Evolutionary conservation across 1,140 invertebrate species (phyloP), one percentile per base, ranked within the genome.

Genomic region (Drosophila repleta): DNA sequence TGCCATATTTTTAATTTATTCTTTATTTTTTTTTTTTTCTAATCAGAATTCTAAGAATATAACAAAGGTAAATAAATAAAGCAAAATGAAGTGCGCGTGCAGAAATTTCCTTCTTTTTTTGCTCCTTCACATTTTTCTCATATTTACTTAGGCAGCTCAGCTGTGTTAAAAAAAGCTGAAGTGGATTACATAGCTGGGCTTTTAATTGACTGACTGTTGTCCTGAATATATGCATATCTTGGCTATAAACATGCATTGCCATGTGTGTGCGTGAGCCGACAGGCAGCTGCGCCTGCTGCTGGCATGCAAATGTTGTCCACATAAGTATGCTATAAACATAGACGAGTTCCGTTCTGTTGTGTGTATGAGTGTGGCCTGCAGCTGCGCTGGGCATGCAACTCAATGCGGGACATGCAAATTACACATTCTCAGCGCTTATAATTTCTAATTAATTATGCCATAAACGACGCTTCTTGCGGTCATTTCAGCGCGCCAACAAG

Each of bases 401-500:
- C 15, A 20, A 49, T 52, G 45, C 13, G 35, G 21, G 11, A 43
- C 76, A 84, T 84, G 73, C 76, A 74, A 79, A 79, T 73, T 79
- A 55, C 66, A 76, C 48, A 78, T 75, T 70, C 70, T 67, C 45
- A 57, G 60, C 55, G 73, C 67, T 69, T 79, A 79, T 79, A 79
- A 84, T 84, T 84, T 84, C 76, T 74, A 79, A 80, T 85, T 85
- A 85, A 85, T 85, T 85, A 85, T 80, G 76, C 81, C 41, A 77
- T 62, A 69, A 85, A 62, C 65, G 68, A 29, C 55, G 74, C 65
- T 65, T 80, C 45, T 63, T 75, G 68, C 48, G 72, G 78, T 68
- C 64, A 51, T 61, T 70, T 21, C 18, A 43, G 53, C 43, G 41
- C 52, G 24, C 35, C 8, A 39, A 37, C 24, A 45, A 79, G 65